Evolutionary conservation across 2,888 invertebrate genomes (phyloP).

Genomic region (Lepidochitona cinerea): DNA sequence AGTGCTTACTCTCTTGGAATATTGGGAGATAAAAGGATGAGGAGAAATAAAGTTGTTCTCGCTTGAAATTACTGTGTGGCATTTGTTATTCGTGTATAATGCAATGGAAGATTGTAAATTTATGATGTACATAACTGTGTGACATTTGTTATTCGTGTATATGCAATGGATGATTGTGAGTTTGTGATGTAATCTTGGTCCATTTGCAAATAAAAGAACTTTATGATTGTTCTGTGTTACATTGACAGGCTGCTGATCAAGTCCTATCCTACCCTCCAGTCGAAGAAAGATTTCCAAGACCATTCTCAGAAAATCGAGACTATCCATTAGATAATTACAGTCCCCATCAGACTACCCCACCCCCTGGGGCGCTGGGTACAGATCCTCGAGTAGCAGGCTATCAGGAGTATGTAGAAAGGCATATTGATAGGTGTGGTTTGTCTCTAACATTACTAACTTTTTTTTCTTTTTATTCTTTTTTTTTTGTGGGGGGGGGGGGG

Average conservation of each 20-base stretch:
- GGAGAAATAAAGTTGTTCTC: too few species aligned
- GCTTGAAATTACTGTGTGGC: too few species aligned
- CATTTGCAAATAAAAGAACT: background rate
- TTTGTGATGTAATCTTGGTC: background rate
- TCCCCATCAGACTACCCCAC: slow-evolving; percentile 26
- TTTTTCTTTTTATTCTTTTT: too few species aligned
- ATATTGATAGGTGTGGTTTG: slow-evolving; percentile 40
- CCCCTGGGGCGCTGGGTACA: slow-evolving; percentile 22
- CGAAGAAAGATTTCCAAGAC: background rate
- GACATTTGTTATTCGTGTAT: too few species aligned
- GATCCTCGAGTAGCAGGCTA: slow-evolving; percentile 31
- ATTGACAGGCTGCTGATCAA: slow-evolving; percentile 11
- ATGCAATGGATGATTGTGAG: too few species aligned
- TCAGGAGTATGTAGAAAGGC: slow-evolving; percentile 39
- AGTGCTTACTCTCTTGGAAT: too few species aligned
- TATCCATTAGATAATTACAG: background rate
- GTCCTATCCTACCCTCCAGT: slow-evolving; percentile 7
- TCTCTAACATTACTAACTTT: background rate
- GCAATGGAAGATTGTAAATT: too few species aligned
- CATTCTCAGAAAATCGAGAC: background rate
- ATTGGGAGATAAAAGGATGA: too few species aligned
- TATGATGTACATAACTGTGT: too few species aligned
- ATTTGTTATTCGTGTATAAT: too few species aligned
- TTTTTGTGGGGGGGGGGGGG: too few species aligned
- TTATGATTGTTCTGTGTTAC: background rate